Evolutionary conservation across 2,797 vertebrate species (phyloP).

Genomic region (Yasuhikotakia modesta): DNA sequence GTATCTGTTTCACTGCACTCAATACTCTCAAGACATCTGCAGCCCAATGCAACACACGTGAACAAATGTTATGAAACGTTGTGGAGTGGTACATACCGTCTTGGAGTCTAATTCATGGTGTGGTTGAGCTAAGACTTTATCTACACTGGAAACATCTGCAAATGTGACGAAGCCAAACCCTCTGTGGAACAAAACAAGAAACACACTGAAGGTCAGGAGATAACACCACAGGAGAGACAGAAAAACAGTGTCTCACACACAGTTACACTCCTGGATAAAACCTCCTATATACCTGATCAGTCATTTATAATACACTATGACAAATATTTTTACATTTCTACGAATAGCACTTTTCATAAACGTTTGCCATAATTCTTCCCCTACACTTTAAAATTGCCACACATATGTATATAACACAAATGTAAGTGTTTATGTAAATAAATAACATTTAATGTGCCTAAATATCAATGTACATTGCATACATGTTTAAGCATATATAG

Average conservation of each 20-base stretch:
- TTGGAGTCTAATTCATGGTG: conserved; percentile 99
- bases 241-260: conserved; percentile 18
- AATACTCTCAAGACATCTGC: not conserved
- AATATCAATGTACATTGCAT: not conserved
- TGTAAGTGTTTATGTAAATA: not conserved
- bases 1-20: conserved; percentile 6
- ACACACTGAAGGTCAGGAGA: conserved; percentile 37
- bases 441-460: not conserved
- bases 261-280: not conserved
- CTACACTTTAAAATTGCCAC: not conserved
- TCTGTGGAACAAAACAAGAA: conserved; percentile 77
- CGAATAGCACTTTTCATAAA: no score
- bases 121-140: conserved; percentile 99
- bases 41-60: conserved; percentile 12
- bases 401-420: not conserved
- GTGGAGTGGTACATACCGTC: conserved; percentile 86
- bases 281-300: not conserved
- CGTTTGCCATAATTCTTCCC: no score
- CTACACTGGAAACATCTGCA: conserved; percentile 97
- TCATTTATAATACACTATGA: not conserved
- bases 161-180: conserved; percentile 99
- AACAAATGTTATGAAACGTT: conserved; percentile 26
- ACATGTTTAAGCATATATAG: not conserved
- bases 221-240: conserved; percentile 27
- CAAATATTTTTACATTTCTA: not conserved